Base-by-base conservation (phyloP, 2,888 invertebrate genomes). In the Acholoe squamosa region DNA sequence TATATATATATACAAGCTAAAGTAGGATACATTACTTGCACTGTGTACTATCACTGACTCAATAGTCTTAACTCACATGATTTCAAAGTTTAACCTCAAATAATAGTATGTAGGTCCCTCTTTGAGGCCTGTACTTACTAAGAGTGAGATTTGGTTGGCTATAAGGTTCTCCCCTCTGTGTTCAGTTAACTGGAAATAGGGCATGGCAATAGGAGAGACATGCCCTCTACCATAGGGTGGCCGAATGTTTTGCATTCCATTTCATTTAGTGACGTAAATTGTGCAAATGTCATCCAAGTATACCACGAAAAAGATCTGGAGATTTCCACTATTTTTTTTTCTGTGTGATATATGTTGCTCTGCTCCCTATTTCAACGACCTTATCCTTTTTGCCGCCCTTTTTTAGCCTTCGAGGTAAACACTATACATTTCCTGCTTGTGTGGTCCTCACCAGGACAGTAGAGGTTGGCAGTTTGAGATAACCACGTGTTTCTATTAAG, bases 181-280 rank as follows among this genome's bases (percentile, higher is more conserved):
- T 84, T 51, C 43, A 84, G 34, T 77, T 33, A 77, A 28, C 34
- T 77, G 84, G 34, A 84, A 84, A 84, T 84, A 84, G 84, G 84
- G 84, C 84, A 84, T 43, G 28, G 84, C 34, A 84, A 28, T 16
- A 43, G 52, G 25, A 43, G 84, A 84, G 52, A 28, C n/a, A 34
- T 84, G 43, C 84, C 43, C 33, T 16, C 84, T 16, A 84, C 43
- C 1, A 31, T 33, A 84, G 84, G 84, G 84, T 84, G 33, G 25
- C 84, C 33, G 84, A 84, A 84, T 84, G 84, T 1, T 84, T 84
- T 84, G 84, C 84, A 84, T 84, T 84, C 84, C 84, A 43, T 84
- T 34, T 84, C 34, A 84, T 84, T 22, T 34, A 19, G 84, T 22
- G 84, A 51, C 25, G 25, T 51, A 33, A 84, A 51, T 43, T 34